A percentile compares a stretch with the other conserved stretches of the same genome.
Conservation (phyloP, 2,113 vertebrate species). For the Semicossyphus pulcher region DNA sequence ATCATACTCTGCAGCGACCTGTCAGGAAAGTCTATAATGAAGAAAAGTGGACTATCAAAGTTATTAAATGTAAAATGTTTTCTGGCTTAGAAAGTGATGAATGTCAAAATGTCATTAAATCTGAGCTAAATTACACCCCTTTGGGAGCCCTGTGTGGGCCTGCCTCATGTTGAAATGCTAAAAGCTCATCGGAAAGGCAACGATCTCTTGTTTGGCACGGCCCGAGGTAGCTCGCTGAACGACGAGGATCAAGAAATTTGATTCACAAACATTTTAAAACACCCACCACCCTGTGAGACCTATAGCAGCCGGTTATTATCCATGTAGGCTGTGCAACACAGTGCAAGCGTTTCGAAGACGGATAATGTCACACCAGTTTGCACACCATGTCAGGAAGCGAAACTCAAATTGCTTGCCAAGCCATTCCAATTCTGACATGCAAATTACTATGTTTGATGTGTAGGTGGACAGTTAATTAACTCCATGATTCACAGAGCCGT, state of each 20-base stretch:
- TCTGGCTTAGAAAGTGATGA: conserved; percentile 42
- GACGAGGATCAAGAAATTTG: conserved; percentile 11
- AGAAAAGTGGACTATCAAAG: conserved; percentile 63
- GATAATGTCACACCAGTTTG: conserved; percentile 38
- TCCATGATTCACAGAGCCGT: background rate
- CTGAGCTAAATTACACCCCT: conserved; percentile 32
- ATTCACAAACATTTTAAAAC: conserved; percentile 13
- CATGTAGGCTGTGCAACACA: background rate
- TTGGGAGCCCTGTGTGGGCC: conserved; percentile 6
- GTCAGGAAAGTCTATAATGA: conserved; percentile 63
- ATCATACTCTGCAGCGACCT: conserved; percentile 52
- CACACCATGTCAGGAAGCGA: conserved; percentile 39
- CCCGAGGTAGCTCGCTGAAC: background rate
- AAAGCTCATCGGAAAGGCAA: background rate
- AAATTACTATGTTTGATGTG: conserved; percentile 51
- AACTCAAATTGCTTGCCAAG: conserved; percentile 53
- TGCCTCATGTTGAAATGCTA: background rate
- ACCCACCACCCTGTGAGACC: background rate
- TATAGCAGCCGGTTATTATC: conserved; percentile 1
- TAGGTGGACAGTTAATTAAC: conserved; percentile 64
- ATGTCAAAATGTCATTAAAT: conserved; percentile 42
- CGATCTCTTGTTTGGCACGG: background rate
- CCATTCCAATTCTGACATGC: conserved; percentile 44
- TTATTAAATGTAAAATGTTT: conserved; percentile 60
- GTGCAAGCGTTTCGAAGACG: conserved; percentile 12